Conservation (phyloP, 2,888 invertebrate species). For the Chrysopilus asiliformis region DNA sequence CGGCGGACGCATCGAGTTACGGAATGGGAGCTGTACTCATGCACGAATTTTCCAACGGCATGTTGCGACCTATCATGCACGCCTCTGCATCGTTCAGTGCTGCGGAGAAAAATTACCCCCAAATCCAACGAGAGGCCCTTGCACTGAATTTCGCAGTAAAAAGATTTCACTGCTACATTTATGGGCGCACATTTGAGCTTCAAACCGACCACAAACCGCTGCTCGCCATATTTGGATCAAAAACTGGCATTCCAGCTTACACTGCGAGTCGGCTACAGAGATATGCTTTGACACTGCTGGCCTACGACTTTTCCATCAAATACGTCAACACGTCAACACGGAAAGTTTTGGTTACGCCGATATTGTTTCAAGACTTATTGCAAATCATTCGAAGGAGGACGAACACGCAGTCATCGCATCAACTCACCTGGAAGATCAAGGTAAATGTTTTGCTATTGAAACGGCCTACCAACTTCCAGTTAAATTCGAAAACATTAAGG, state of each 20-base stretch:
- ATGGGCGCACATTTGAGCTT: too few species aligned
- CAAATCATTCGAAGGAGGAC: background rate
- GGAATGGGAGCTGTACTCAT: conserved; percentile 22
- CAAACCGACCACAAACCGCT: too few species aligned
- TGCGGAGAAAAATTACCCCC: conserved; percentile 16
- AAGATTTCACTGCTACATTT: too few species aligned
- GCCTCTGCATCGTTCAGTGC: conserved; percentile 21
- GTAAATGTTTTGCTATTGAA: conserved; percentile 1
- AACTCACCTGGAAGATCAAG: background rate
- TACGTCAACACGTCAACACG: conserved; percentile 1
- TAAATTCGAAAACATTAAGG: background rate
- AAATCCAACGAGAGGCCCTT: background rate
- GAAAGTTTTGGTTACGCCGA: conserved; percentile 2
- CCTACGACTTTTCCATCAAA: conserved; percentile 8
- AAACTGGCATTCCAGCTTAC: conserved; percentile 7
- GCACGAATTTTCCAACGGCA: conserved; percentile 17
- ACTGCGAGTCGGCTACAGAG: conserved; percentile 8
- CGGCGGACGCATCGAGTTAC: conserved; percentile 14
- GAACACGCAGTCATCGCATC: conserved; percentile 1
- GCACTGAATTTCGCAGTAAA: too few species aligned
- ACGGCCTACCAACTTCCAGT: conserved; percentile 1
- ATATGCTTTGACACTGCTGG: conserved; percentile 5
- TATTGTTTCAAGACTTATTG: conserved; percentile 1
- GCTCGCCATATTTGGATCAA: conserved; percentile 9
- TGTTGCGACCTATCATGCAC: conserved; percentile 19